Evolutionary conservation across 1,140 invertebrate species (phyloP), one percentile per base, ranked within the genome.

Genomic region (Cryptotermes secundus): DNA sequence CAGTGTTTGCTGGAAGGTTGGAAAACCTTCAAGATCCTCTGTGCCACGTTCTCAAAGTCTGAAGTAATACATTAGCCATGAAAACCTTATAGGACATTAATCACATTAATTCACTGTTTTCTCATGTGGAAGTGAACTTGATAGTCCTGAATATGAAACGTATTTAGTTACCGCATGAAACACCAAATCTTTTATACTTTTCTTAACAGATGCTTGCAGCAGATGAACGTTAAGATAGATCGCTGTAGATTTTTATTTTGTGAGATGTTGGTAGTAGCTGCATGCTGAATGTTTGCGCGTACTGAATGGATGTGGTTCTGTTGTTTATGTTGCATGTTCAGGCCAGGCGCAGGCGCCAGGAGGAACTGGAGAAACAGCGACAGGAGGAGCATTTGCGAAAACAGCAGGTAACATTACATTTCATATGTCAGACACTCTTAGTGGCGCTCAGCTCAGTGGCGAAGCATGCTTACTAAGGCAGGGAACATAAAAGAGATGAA

Each of bases 281-380:
- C 59, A 72, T 72, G 59, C 59, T 72, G 59, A 72, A 72, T 72
- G 59, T 72, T n/a, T 31, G 59, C 59, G 26, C 59, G 31, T 26
- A 72, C 59, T 72, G 59, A 72, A 72, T 72, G 59, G 59, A 72
- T 72, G 59, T 72, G 59, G 59, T n/a, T 72, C 59, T 72, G 59
- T 72, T 72, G 59, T 72, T 72, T 72, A 72, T 82, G 81, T 82
- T 82, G 81, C 45, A 45, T 84, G 31, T 91, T 89, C 92, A 96
- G 95, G 95, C 95, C 88, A 94, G 95, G 88, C 94, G 95, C 90
- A 95, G 95, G 90, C 94, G 95, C 82, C 95, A 96, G 88, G 95
- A 96, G 91, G 96, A 97, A 89, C 89, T 96, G 85, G 95, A 97
- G 89, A 95, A 95, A 88, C 94, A 95, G 88, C 95, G 94, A 89